Evolutionary conservation across 2,797 vertebrate genomes (phyloP), one percentile per base, ranked within the genome.

Genomic region (Ispidina picta): DNA sequence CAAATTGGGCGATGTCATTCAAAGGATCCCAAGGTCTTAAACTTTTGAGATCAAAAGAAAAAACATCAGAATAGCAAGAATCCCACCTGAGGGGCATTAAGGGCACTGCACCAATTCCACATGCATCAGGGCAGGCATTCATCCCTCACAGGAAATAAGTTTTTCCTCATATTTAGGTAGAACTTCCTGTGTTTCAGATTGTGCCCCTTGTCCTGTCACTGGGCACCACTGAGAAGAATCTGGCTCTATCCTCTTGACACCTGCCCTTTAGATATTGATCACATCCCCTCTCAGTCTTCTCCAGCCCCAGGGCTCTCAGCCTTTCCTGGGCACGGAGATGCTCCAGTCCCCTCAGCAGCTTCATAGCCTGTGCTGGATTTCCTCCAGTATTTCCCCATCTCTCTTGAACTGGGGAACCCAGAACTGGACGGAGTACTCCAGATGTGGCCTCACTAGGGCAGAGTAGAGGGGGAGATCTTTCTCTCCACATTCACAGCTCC

Each of bases 11-110:
- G 64, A 99, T 96, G 91, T 99, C 98, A 6, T 88, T 95, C 72
- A 98, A 97, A 18, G 98, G 97, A 94, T 99, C 98, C 99, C 99
- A 99, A 6, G 99, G 98, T 23, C 97, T 98, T 39, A 83, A 90
- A 92, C 99, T 99, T 94, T 95, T 43, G 68, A 95, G 37, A 86
- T 2, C 56, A 90, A 88, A 90, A 22, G 26, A 63, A 86, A 92
- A 91, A 54, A 55, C 3, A 52, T 93, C 43, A 94, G 78, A 89
- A 83, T 82, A 86, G 39, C 56, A 83, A 62, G 63, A 78, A 83
- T 19, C 22, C 10, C 64, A 60, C 44, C 56, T 6, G 22, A 73
- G 46, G 19, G 43, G 10, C 54, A n/a, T 58, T 85, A 94, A 56
- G 14, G 76, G 33, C 16, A 83, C 71, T 26, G n/a, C 23, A 56